phyloP scores from a whole-genome alignment of 2,888 invertebrate genomes.

The Lithodes maja region DNA sequence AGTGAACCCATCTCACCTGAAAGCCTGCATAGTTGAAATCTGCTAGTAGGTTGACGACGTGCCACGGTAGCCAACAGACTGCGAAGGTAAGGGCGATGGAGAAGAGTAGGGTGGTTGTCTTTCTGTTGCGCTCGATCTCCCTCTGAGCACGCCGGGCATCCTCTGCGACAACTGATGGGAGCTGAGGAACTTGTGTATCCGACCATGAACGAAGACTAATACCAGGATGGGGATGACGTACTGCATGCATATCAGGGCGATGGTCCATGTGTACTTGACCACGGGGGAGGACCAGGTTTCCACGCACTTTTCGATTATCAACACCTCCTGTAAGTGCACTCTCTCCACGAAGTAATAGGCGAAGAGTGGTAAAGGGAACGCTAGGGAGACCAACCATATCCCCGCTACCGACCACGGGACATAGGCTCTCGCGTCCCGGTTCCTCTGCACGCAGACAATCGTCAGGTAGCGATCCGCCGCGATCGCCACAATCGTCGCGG shows the following conservation, averaged over 20 bases:
- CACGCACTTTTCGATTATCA: conserved; percentile 74
- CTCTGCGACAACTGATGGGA: conserved; percentile 71
- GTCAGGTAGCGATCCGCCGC: conserved; percentile 75
- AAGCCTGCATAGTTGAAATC: conserved; percentile 73
- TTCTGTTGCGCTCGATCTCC: conserved; percentile 72
- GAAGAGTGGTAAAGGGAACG: conserved; percentile 76
- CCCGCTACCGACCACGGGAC: conserved; percentile 75
- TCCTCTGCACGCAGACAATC: conserved; percentile 76
- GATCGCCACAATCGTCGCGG: conserved; percentile 80
- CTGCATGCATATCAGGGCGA: conserved; percentile 76
- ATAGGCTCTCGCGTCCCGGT: conserved; percentile 69
- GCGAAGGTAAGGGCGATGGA: conserved; percentile 78
- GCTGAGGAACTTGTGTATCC: conserved; percentile 75
- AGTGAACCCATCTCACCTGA: neutral
- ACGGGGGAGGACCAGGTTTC: conserved; percentile 74
- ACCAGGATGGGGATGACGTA: conserved; percentile 77
- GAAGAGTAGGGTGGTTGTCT: conserved; percentile 76
- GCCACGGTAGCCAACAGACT: conserved; percentile 79
- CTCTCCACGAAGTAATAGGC: conserved; percentile 74
- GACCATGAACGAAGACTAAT: conserved; percentile 76
- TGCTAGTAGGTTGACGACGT: conserved; percentile 77
- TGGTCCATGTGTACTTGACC: conserved; percentile 75
- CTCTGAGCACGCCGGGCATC: conserved; percentile 58
- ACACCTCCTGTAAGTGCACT: conserved; percentile 72
- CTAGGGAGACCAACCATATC: conserved; percentile 76